A percentile compares a stretch with the other conserved stretches of the same genome.
These are phyloP conservation scores for Drosophila vallismaia DNA, from an alignment of 2,888 invertebrate species.

Conservation along the genomic window DNA sequence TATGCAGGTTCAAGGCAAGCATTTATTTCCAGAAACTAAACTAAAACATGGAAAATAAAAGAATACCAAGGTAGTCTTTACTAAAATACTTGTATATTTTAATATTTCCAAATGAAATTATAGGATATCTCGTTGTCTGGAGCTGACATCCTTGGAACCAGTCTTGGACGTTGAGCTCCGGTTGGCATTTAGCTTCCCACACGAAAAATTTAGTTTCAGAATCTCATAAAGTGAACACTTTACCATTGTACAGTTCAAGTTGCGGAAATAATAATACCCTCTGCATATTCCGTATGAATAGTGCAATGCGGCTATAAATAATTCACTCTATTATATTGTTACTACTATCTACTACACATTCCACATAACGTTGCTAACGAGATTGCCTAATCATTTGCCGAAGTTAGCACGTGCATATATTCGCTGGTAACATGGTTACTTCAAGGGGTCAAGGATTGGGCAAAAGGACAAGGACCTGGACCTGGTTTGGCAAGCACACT, in stretches of 20 bases:
- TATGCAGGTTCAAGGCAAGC: not conserved
- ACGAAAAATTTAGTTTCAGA: slow-evolving; percentile 23
- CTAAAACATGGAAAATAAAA: not conserved
- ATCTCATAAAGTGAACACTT: slow-evolving; percentile 33
- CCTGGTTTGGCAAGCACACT: slow-evolving; percentile 3
- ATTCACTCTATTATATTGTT: slow-evolving; percentile 8
- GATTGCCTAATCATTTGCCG: slow-evolving; percentile 22
- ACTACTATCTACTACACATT: not conserved
- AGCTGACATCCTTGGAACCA: not conserved
- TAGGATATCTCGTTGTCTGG: not conserved
- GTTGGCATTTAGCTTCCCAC: slow-evolving; percentile 30
- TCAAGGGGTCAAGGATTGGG: slow-evolving; percentile 1
- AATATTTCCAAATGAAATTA: not conserved
- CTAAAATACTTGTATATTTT: not conserved
- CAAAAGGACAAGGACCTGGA: slow-evolving; percentile 11
- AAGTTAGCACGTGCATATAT: slow-evolving; percentile 5
- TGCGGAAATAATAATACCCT: slow-evolving; percentile 24
- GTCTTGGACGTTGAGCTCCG: slow-evolving; percentile 20
- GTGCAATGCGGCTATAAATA: slow-evolving; percentile 23
- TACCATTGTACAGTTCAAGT: slow-evolving; percentile 5
- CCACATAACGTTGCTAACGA: slow-evolving; percentile 12
- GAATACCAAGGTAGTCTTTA: too few species aligned
- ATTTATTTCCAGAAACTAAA: not conserved
- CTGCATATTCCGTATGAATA: slow-evolving; percentile 2
- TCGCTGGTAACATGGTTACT: slow-evolving; percentile 21